phyloP scores from a whole-genome alignment of 37 sponge, comb jelly and placozoan species.

The Aplysina aerophoba region DNA sequence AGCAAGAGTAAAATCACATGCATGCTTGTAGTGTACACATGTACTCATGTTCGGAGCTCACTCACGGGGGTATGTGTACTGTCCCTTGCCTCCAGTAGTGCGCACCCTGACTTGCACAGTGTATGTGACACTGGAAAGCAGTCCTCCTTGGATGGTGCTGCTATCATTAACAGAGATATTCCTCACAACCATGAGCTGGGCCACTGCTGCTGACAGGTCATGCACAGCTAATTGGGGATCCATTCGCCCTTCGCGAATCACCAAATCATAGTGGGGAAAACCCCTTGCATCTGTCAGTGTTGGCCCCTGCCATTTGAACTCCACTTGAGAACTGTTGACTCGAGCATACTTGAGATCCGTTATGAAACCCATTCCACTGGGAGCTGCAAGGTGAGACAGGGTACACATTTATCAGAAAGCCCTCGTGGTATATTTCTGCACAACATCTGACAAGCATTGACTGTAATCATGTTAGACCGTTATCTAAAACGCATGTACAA shows the following conservation, averaged over 20 bases:
- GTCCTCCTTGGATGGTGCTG: background rate
- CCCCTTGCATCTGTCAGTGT: background rate
- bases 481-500: background rate
- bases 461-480: too few relatives aligned
- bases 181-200: background rate
- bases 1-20: too few relatives aligned
- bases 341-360: background rate
- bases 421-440: background rate
- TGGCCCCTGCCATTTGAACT: background rate
- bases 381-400: background rate
- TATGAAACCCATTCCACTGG: background rate
- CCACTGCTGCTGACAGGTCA: background rate
- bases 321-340: background rate
- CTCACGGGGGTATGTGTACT: constrained; percentile 25
- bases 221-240: too few relatives aligned
- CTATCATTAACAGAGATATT: background rate
- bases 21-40: too few relatives aligned
- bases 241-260: background rate
- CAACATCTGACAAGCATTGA: background rate
- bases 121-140: background rate
- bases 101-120: background rate
- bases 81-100: background rate
- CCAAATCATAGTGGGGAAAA: background rate
- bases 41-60: background rate
- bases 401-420: background rate